phyloP scores from a whole-genome alignment of 2,113 vertebrate genomes.

The Manacus vitellinus region DNA sequence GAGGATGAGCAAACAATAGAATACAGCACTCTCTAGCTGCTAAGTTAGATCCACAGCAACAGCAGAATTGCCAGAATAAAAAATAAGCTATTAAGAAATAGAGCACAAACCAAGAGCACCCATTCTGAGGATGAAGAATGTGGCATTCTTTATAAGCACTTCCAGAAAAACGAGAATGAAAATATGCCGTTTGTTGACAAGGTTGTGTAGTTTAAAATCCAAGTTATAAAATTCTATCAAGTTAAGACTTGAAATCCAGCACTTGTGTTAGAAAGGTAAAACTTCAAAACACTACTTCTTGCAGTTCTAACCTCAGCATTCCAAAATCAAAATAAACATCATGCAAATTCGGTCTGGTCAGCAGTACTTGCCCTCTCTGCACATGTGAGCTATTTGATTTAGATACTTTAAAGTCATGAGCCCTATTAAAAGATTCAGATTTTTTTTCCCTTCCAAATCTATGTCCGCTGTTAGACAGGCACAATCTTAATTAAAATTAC shows the following conservation, averaged over 20 bases:
- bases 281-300: neutral
- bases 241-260: neutral
- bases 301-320: neutral
- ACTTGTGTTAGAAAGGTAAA: neutral
- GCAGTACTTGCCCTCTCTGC: neutral
- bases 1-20: neutral
- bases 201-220: neutral
- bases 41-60: neutral
- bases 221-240: neutral
- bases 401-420: neutral
- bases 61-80: neutral
- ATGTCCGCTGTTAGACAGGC: neutral
- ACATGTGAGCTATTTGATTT: neutral
- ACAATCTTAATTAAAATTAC: constrained; percentile 21
- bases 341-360: neutral
- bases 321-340: constrained; percentile 4
- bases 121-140: neutral
- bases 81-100: neutral
- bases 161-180: neutral
- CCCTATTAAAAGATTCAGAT: neutral
- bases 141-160: neutral
- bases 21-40: neutral
- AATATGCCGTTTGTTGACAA: neutral
- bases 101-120: neutral
- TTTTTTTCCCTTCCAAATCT: neutral